phyloP scores from a whole-genome alignment of 2,888 invertebrate species.

The Amphimallon solstitiale region DNA sequence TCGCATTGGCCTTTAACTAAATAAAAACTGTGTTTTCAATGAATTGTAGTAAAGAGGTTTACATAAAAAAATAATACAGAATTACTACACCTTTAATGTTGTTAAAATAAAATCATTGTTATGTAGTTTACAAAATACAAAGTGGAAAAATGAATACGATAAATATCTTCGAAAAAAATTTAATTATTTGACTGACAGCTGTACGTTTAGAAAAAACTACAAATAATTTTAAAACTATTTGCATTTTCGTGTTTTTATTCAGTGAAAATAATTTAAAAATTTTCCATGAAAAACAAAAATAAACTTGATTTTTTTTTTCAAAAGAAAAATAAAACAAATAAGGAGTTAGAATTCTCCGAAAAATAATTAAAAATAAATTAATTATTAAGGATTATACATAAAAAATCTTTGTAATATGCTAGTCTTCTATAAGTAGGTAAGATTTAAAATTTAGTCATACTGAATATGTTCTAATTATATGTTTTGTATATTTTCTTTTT shows the following conservation, averaged over 20 bases:
- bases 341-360: constrained; percentile 29
- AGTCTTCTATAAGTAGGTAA: constrained; percentile 34
- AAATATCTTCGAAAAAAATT: constrained; percentile 4
- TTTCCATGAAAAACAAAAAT: constrained; percentile 15
- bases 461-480: constrained; percentile 9
- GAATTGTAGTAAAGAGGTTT: too few relatives aligned
- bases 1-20: too few relatives aligned
- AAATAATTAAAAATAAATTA: constrained; percentile 22
- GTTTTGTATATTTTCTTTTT: constrained; percentile 5
- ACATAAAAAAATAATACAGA: neutral
- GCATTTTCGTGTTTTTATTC: constrained; percentile 5
- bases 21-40: too few relatives aligned
- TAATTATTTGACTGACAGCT: neutral
- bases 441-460: constrained; percentile 16
- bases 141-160: constrained; percentile 12
- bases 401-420: constrained; percentile 32
- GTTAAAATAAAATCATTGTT: constrained; percentile 39
- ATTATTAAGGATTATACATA: constrained; percentile 18
- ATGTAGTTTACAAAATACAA: constrained; percentile 38
- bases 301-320: constrained; percentile 30
- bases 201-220: neutral
- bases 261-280: constrained; percentile 13
- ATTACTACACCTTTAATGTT: constrained; percentile 27
- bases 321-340: too few relatives aligned
- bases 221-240: constrained; percentile 21